Percentiles rank a stretch among this genome's conserved stretches.
Evolutionary conservation across 2,113 vertebrate genomes (phyloP).

Genomic region (Probosciger aterrimus): DNA sequence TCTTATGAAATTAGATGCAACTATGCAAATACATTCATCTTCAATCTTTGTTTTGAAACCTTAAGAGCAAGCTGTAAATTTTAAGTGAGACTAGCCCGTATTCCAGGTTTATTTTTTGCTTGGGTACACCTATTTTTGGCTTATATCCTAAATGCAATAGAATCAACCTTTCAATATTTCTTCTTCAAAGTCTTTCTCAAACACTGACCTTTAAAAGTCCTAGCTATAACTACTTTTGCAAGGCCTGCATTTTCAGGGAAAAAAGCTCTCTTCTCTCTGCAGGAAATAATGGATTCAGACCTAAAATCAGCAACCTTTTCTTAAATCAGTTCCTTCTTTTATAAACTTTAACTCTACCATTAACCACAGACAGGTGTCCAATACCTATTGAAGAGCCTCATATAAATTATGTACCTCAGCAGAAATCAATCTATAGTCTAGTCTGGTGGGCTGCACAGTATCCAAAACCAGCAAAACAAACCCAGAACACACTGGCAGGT

Average conservation of each 20-base stretch:
- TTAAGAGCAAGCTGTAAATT: neutral
- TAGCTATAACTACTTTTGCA: conserved; percentile 24
- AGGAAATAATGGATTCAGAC: neutral
- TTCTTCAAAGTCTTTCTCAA: conserved; percentile 11
- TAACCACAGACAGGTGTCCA: conserved; percentile 12
- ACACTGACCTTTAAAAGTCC: conserved; percentile 29
- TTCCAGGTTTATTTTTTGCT: neutral
- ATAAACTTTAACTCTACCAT: conserved; percentile 19
- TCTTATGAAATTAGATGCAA: neutral
- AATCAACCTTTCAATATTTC: neutral
- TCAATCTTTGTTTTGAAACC: neutral
- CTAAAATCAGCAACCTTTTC: neutral
- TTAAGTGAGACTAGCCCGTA: neutral
- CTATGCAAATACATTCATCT: neutral
- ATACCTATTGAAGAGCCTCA: neutral
- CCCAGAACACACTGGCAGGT: neutral
- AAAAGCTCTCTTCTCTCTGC: neutral
- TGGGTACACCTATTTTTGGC: conserved; percentile 1
- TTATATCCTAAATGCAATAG: neutral
- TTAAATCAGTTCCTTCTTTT: neutral
- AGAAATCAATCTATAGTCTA: neutral
- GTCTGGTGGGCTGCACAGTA: neutral
- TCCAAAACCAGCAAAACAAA: conserved; percentile 3
- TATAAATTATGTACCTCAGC: conserved; percentile 15
- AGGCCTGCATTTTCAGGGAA: conserved; percentile 30